A percentile compares a stretch with the other conserved stretches of the same genome.
These are phyloP conservation scores for Leptothorax acervorum DNA, from an alignment of 2,888 invertebrate genomes.

Conservation along the genomic window DNA sequence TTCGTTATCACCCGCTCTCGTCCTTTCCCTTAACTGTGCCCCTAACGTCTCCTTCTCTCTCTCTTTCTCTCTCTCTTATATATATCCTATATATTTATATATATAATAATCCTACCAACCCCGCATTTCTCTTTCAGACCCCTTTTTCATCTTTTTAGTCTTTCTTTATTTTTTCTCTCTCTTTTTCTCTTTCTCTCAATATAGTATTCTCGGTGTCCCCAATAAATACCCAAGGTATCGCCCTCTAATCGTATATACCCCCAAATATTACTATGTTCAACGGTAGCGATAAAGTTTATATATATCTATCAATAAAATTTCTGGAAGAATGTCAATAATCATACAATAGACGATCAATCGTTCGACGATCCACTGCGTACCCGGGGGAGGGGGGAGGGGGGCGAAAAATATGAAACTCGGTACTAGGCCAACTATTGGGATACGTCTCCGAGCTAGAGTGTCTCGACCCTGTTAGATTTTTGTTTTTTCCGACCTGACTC, in stretches of 20 bases:
- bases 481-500: background rate
- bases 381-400: slow-evolving; percentile 66
- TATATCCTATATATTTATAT: slow-evolving; percentile 38
- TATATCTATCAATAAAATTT: slow-evolving; percentile 81
- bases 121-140: slow-evolving; percentile 23
- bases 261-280: slow-evolving; percentile 79
- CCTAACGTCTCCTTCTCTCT: background rate
- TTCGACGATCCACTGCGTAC: slow-evolving; percentile 75
- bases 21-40: slow-evolving; percentile 9
- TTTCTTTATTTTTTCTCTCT: slow-evolving; percentile 12
- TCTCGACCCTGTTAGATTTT: slow-evolving; percentile 56
- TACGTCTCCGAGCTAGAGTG: slow-evolving; percentile 71
- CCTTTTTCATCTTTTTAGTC: background rate
- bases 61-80: slow-evolving; percentile 22
- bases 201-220: slow-evolving; percentile 59
- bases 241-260: slow-evolving; percentile 68
- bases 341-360: slow-evolving; percentile 77
- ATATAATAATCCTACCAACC: slow-evolving; percentile 36
- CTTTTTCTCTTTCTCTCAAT: slow-evolving; percentile 33
- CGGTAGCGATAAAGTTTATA: slow-evolving; percentile 83
- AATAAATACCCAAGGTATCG: slow-evolving; percentile 70
- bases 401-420: slow-evolving; percentile 81
- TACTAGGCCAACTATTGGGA: slow-evolving; percentile 84
- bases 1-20: slow-evolving; percentile 65
- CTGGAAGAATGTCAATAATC: slow-evolving; percentile 82